These are phyloP conservation scores for Cervus canadensis DNA, from an alignment of 2,113 vertebrate species.

Conservation along the genomic window DNA sequence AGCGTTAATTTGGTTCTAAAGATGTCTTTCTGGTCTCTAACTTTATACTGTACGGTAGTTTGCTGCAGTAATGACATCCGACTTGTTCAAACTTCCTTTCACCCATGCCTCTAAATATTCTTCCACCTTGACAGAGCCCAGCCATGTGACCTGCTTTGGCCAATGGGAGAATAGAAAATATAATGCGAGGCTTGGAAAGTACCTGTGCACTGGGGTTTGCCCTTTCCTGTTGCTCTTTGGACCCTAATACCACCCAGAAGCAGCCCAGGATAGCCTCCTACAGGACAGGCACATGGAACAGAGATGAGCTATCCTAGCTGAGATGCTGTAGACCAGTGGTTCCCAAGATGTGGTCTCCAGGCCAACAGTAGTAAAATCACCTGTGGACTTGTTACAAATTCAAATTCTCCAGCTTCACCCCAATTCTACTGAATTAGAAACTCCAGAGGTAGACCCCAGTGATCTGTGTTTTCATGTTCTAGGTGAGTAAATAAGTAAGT, in stretches of 20 bases:
- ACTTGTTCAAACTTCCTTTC: background rate
- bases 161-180: background rate
- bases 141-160: background rate
- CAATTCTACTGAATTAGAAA: background rate
- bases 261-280: background rate
- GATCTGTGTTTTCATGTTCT: background rate
- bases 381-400: background rate
- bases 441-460: background rate
- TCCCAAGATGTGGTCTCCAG: background rate
- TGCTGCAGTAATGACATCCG: background rate
- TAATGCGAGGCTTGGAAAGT: background rate
- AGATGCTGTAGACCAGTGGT: background rate
- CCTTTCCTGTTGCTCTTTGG: background rate
- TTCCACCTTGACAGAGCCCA: background rate
- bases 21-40: background rate
- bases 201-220: background rate
- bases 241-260: background rate
- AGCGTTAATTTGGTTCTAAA: slow-evolving; percentile 31
- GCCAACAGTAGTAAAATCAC: background rate
- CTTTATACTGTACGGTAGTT: background rate
- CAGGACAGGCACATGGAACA: background rate
- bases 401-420: background rate
- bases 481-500: background rate
- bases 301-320: background rate
- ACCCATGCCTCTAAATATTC: background rate